A percentile compares a stretch with the other conserved stretches of the same genome.
These are phyloP conservation scores for Aspidoscelis tigris DNA, from an alignment of 2,113 vertebrate genomes.

Conservation along the genomic window DNA sequence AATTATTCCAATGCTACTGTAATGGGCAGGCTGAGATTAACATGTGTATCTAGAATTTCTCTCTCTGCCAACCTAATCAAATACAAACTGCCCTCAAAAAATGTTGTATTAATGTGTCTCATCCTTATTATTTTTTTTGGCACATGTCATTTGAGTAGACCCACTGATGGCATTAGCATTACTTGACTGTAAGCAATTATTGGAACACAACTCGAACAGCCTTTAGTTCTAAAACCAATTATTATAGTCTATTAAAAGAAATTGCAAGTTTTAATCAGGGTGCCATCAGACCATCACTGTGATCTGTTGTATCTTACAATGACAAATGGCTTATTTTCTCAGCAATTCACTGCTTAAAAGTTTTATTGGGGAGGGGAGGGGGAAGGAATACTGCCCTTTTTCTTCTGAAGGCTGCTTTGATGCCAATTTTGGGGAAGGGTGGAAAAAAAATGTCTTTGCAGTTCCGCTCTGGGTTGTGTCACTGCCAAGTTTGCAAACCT, in stretches of 20 bases:
- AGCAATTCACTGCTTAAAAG: conserved; percentile 53
- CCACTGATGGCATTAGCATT: neutral
- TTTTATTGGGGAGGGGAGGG: conserved; percentile 23
- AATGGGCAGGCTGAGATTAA: too few relatives aligned
- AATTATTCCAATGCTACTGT: too few relatives aligned
- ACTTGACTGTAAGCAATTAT: neutral
- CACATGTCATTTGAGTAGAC: neutral
- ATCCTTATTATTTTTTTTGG: too few relatives aligned
- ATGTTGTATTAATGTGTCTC: too few relatives aligned
- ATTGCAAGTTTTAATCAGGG: conserved; percentile 42
- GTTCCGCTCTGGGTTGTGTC: conserved; percentile 40
- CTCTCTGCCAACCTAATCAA: too few relatives aligned
- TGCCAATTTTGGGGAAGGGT: neutral
- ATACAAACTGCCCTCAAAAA: too few relatives aligned
- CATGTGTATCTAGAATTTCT: too few relatives aligned
- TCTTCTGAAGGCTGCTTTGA: conserved; percentile 36
- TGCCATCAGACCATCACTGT: conserved; percentile 22
- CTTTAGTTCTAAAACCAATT: neutral
- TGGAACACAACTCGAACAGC: neutral
- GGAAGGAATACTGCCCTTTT: neutral
- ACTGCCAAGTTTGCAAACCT: neutral
- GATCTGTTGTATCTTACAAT: conserved; percentile 32
- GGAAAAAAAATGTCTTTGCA: neutral
- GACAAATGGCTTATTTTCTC: conserved; percentile 57
- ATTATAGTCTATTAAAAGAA: conserved; percentile 20